A percentile compares a stretch with the other conserved stretches of the same genome.
phyloP scores from a whole-genome alignment of 2,888 invertebrate genomes.

The Clanis bilineata region DNA sequence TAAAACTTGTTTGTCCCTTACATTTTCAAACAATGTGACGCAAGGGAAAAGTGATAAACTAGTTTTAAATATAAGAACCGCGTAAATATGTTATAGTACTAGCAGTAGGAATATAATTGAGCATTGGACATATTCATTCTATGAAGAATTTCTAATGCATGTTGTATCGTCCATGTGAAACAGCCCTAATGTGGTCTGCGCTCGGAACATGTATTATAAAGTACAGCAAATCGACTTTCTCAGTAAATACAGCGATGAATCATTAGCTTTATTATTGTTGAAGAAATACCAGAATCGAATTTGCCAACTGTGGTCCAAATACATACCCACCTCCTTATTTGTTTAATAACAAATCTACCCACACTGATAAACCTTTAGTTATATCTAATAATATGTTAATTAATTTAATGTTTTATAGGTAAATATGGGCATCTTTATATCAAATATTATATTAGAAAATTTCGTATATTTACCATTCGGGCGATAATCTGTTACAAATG shows the following conservation, averaged over 20 bases:
- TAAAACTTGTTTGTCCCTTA: no score
- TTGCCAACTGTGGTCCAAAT: neutral
- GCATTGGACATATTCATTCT: no score
- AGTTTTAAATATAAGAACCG: no score
- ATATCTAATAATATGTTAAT: neutral
- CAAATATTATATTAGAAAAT: constrained; percentile 2
- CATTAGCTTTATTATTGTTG: constrained; percentile 10
- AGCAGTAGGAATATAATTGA: no score
- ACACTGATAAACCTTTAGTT: neutral
- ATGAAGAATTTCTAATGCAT: neutral
- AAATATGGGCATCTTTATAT: neutral
- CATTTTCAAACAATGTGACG: no score
- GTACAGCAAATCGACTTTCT: constrained; percentile 9
- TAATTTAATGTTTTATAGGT: neutral
- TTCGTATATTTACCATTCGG: constrained; percentile 73
- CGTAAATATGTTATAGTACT: no score
- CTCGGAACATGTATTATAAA: constrained; percentile 5
- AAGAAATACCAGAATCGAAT: neutral
- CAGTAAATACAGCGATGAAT: constrained; percentile 11
- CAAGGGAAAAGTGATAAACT: no score
- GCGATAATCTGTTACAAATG: constrained; percentile 67
- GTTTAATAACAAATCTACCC: neutral
- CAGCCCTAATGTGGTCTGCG: neutral
- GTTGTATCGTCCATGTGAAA: neutral
- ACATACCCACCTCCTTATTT: neutral